Conservation (phyloP, 1,140 invertebrate genomes). For the Bombus soroeensis region DNA sequence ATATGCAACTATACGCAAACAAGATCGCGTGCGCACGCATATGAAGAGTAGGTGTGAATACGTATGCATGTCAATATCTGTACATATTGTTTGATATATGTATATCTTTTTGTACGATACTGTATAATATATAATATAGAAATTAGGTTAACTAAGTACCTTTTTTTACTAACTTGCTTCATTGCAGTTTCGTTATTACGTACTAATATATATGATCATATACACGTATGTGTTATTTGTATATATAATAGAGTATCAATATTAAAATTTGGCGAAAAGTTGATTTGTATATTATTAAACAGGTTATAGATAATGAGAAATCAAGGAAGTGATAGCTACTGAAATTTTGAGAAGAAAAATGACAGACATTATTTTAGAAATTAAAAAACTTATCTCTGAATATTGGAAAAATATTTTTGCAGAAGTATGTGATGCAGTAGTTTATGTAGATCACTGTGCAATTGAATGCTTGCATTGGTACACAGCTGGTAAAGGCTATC, state of each 20-base stretch:
- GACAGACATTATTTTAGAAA: constrained; percentile 49
- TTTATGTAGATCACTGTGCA: constrained; percentile 83
- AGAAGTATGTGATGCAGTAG: constrained; percentile 81
- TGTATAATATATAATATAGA: no score
- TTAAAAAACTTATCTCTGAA: constrained; percentile 64
- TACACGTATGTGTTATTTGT: not conserved
- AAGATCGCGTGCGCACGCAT: no score
- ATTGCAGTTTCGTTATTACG: not conserved
- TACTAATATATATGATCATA: not conserved
- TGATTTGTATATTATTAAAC: not conserved
- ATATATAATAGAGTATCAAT: not conserved
- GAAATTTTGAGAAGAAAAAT: constrained; percentile 23
- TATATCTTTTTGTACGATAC: no score
- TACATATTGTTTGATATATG: no score
- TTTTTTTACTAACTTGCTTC: not conserved
- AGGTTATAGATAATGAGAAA: not conserved
- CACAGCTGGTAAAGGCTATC: constrained; percentile 80
- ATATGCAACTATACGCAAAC: no score
- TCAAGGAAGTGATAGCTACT: not conserved
- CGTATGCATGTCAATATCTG: no score
- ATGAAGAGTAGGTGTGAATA: no score
- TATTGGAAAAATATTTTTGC: constrained; percentile 82
- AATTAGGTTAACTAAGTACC: not conserved
- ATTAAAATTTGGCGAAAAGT: not conserved
- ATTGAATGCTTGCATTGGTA: constrained; percentile 85